These are phyloP conservation scores for Nothobranchius kuhntae DNA, from an alignment of 2,113 vertebrate genomes.

Conservation along the genomic window DNA sequence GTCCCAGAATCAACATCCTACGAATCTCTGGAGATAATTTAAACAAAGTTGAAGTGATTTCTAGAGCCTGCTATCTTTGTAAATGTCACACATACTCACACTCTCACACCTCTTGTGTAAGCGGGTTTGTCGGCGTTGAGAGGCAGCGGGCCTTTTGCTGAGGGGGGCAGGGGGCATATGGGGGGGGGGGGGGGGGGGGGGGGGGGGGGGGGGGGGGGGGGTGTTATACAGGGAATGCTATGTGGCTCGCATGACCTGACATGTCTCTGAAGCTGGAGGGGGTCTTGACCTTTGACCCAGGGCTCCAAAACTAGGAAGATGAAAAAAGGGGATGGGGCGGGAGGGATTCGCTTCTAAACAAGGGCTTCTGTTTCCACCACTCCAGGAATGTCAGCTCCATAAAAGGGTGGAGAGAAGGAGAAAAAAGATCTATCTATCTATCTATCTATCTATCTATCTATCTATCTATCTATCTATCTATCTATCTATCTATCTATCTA, in stretches of 20 bases:
- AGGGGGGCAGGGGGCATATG: neutral
- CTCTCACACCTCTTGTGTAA: constrained; percentile 71
- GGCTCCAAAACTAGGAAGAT: constrained; percentile 82
- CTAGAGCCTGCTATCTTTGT: constrained; percentile 23
- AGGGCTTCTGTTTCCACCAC: constrained; percentile 80
- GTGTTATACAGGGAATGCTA: constrained; percentile 80
- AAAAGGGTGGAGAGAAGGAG: constrained; percentile 76
- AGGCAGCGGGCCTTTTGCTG: constrained; percentile 50
- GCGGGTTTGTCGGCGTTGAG: constrained; percentile 51
- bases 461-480: constrained; percentile 19
- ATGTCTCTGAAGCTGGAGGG: constrained; percentile 83
- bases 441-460: constrained; percentile 12
- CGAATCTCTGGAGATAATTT: no score
- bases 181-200: constrained; percentile 58
- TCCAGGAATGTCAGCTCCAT: constrained; percentile 81
- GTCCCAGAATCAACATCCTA: no score
- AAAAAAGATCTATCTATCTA: constrained; percentile 32
- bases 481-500: constrained; percentile 12
- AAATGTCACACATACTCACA: constrained; percentile 45
- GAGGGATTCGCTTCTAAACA: constrained; percentile 79
- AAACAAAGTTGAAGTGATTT: constrained; percentile 13
- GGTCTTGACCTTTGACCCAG: constrained; percentile 79
- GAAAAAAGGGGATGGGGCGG: constrained; percentile 76
- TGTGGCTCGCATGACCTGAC: constrained; percentile 82
- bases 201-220: constrained; percentile 28